Conservation (phyloP, 2,888 invertebrate genomes). For the Pristionchus maxplancki region DNA sequence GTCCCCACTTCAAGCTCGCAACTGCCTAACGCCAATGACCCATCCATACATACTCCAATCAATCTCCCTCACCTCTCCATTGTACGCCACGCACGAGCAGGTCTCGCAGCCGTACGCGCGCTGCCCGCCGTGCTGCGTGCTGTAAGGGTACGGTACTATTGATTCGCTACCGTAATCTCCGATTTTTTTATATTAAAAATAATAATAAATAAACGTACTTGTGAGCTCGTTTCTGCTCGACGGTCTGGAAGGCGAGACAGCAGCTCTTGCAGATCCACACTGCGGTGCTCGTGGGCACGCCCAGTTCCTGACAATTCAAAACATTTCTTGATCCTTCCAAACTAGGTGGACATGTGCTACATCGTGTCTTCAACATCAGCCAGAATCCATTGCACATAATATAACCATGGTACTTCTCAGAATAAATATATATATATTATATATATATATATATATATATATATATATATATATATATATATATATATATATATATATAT, state of each 20-base stretch:
- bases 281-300: not conserved
- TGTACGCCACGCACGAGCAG: slow-evolving; percentile 36
- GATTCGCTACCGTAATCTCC: not conserved
- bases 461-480: too few relatives aligned
- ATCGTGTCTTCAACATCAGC: not conserved
- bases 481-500: too few relatives aligned
- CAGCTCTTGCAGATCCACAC: slow-evolving; percentile 33
- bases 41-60: not conserved
- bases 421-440: too few relatives aligned
- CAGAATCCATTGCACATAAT: too few relatives aligned
- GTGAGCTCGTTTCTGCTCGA: not conserved
- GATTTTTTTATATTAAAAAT: not conserved
- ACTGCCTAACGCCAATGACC: too few relatives aligned
- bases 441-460: too few relatives aligned
- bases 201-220: slow-evolving; percentile 7
- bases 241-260: slow-evolving; percentile 2
- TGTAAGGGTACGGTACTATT: not conserved
- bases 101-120: not conserved
- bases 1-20: too few relatives aligned
- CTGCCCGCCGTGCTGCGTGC: slow-evolving; percentile 38
- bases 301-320: slow-evolving; percentile 9
- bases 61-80: not conserved
- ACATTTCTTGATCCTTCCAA: not conserved
- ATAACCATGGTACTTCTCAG: too few relatives aligned
- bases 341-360: not conserved